Conservation (phyloP, 1,140 invertebrate genomes). For the Diachasmimorpha longicaudata region DNA sequence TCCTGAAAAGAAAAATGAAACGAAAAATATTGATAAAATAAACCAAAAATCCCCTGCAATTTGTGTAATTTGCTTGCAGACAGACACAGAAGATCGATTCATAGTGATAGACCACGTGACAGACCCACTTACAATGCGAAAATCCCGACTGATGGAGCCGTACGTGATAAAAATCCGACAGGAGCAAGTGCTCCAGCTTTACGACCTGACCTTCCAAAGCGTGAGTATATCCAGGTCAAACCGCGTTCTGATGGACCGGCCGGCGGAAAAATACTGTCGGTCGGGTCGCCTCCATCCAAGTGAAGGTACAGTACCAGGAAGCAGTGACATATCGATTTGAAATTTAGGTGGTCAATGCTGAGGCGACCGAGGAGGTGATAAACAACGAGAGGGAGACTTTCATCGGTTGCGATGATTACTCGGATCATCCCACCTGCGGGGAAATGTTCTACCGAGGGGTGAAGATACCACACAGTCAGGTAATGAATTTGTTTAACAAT, state of each 20-base stretch:
- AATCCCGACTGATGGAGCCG: constrained; percentile 53
- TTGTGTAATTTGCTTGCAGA: constrained; percentile 35
- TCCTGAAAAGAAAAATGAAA: too few relatives aligned
- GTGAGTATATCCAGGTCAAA: constrained; percentile 39
- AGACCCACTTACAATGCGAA: constrained; percentile 50
- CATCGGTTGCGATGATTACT: constrained; percentile 51
- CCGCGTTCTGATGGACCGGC: neutral
- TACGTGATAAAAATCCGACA: constrained; percentile 60
- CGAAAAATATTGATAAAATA: too few relatives aligned
- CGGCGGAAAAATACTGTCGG: neutral
- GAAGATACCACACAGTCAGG: constrained; percentile 55
- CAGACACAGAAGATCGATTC: constrained; percentile 53
- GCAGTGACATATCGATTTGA: too few relatives aligned
- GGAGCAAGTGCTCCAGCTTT: constrained; percentile 52
- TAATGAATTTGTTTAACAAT: too few relatives aligned
- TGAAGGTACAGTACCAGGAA: too few relatives aligned
- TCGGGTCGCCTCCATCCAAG: neutral
- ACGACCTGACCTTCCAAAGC: constrained; percentile 51
- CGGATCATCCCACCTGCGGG: constrained; percentile 54
- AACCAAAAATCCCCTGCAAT: neutral
- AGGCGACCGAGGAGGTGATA: constrained; percentile 56
- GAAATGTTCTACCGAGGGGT: constrained; percentile 46
- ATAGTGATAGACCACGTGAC: constrained; percentile 60
- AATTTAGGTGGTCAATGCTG: constrained; percentile 53
- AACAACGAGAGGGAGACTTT: constrained; percentile 55